Evolutionary conservation across 92 coral and sea anemone genomes (phyloP).

Genomic region (Diadumene lineata): DNA sequence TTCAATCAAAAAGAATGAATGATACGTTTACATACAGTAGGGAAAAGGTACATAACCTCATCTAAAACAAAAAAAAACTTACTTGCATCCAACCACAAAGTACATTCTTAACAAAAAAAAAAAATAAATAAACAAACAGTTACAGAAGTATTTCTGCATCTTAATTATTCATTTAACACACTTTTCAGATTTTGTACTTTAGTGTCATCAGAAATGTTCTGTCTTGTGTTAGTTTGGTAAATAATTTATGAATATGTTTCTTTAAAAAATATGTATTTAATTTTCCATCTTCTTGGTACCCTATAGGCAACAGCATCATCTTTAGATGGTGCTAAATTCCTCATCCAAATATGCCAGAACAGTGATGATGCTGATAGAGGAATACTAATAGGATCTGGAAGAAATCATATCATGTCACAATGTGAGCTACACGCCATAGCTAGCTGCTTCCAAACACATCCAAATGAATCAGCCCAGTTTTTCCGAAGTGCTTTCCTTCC

Average conservation of each 20-base stretch:
- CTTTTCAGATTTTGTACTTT: neutral
- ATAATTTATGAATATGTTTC: neutral
- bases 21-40: no score
- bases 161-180: constrained; percentile 1
- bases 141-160: no score
- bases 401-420: constrained; percentile 3
- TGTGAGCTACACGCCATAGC: constrained; percentile 25
- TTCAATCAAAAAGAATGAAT: neutral
- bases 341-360: constrained; percentile 8
- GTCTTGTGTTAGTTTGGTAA: neutral
- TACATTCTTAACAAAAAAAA: neutral
- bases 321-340: constrained; percentile 37
- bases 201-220: neutral
- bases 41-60: no score
- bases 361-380: constrained; percentile 26
- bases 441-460: constrained; percentile 30
- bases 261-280: neutral
- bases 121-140: neutral
- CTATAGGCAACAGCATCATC: constrained; percentile 41
- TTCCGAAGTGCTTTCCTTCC: constrained; percentile 52
- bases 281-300: neutral
- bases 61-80: neutral
- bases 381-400: constrained; percentile 38
- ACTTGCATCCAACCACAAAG: neutral
- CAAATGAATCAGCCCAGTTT: constrained; percentile 21